phyloP scores from a whole-genome alignment of 2,888 invertebrate species.

The Leptinotarsa rubiginosa region DNA sequence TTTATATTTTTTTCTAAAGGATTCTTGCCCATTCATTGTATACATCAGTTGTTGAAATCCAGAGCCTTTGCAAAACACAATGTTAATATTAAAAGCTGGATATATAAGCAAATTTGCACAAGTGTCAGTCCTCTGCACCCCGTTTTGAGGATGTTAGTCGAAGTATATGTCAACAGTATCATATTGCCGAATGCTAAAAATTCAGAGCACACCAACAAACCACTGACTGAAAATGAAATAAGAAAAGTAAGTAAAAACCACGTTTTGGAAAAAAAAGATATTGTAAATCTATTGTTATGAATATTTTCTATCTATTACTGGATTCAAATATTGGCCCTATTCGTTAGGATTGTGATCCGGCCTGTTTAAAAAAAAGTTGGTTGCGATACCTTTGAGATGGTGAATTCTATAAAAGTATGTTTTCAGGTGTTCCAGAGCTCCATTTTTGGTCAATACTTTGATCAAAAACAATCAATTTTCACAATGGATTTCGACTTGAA shows the following conservation, averaged over 20 bases:
- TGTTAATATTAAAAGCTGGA: slow-evolving; percentile 97
- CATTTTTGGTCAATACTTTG: slow-evolving; percentile 80
- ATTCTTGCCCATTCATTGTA: slow-evolving; percentile 95
- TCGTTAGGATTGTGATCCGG: too few species aligned
- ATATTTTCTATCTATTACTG: too few species aligned
- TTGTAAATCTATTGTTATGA: too few species aligned
- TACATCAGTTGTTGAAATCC: slow-evolving; percentile 93
- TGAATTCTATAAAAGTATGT: not conserved
- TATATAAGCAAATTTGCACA: slow-evolving; percentile 91
- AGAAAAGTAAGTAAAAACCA: slow-evolving; percentile 64
- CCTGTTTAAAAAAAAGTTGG: too few species aligned
- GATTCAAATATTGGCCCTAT: too few species aligned
- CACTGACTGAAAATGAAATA: slow-evolving; percentile 91
- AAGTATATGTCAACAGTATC: slow-evolving; percentile 94
- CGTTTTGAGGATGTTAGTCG: slow-evolving; percentile 88
- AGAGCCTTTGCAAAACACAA: slow-evolving; percentile 95
- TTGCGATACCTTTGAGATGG: not conserved
- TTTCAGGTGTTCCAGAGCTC: slow-evolving; percentile 79
- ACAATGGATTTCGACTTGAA: slow-evolving; percentile 69
- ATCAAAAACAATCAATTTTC: slow-evolving; percentile 70
- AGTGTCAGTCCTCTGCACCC: slow-evolving; percentile 93
- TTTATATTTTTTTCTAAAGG: slow-evolving; percentile 61
- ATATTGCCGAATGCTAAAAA: slow-evolving; percentile 77
- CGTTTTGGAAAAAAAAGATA: too few species aligned
- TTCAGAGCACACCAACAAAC: slow-evolving; percentile 84